Evolutionary conservation across 2,113 vertebrate species (phyloP).

Genomic region (Polypterus senegalus): DNA sequence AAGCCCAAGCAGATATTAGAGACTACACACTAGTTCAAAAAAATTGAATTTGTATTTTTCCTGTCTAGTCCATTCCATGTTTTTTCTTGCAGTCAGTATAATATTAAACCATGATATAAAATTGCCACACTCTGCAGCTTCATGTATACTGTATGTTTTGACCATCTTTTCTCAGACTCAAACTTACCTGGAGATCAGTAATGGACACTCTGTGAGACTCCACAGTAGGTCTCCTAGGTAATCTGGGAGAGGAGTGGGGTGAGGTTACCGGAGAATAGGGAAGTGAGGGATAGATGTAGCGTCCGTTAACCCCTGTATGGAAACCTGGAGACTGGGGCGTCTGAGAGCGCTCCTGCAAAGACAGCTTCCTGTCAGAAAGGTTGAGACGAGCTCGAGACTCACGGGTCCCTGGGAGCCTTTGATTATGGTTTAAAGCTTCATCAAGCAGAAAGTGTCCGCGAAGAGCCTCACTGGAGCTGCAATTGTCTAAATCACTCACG

Average conservation of each 20-base stretch:
- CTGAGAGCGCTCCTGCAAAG: conserved; percentile 74
- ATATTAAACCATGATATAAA: too few species aligned
- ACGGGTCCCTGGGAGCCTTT: conserved; percentile 14
- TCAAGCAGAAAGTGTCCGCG: conserved; percentile 41
- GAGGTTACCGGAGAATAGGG: conserved; percentile 78
- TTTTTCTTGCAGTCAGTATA: too few species aligned
- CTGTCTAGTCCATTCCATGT: too few species aligned
- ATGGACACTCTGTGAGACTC: conserved; percentile 92
- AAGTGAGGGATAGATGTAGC: conserved; percentile 68
- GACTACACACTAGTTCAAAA: too few species aligned
- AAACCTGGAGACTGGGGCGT: conserved; percentile 42
- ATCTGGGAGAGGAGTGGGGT: conserved; percentile 78
- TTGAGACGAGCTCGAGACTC: conserved; percentile 52
- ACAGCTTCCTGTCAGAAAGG: conserved; percentile 73
- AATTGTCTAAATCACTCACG: conserved; percentile 54
- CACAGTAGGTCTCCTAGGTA: conserved; percentile 80
- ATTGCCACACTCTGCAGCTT: too few species aligned
- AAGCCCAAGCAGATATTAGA: too few species aligned
- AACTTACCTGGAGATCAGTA: conserved; percentile 78
- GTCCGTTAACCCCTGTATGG: conserved; percentile 48
- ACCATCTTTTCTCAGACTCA: neutral
- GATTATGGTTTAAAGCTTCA: conserved; percentile 37
- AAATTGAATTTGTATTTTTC: too few species aligned
- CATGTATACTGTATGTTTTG: too few species aligned
- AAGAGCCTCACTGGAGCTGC: conserved; percentile 29